These are phyloP conservation scores for Chloroceryle inda DNA, from an alignment of 2,797 vertebrate species.

Conservation along the genomic window DNA sequence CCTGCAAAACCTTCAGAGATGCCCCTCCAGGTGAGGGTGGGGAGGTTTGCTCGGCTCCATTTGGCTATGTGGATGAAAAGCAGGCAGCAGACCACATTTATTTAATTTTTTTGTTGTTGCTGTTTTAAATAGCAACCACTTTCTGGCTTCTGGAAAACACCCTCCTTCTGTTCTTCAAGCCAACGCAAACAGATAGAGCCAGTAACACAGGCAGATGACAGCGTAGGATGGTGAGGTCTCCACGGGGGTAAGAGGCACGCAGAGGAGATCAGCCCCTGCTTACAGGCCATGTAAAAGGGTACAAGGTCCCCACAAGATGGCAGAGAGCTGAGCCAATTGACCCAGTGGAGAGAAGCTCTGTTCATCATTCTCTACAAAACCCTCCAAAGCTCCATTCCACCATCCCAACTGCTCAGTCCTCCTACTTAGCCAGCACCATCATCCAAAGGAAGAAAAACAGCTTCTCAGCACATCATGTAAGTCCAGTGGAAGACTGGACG, in stretches of 20 bases:
- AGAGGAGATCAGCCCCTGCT: not conserved
- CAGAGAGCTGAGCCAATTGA: not conserved
- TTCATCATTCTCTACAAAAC: not conserved
- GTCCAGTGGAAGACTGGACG: not conserved
- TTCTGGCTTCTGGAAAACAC: conserved; percentile 33
- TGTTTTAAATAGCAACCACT: conserved; percentile 49
- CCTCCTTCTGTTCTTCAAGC: conserved; percentile 40
- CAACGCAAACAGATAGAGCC: conserved; percentile 21
- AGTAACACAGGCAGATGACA: not conserved
- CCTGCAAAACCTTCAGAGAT: conserved; percentile 25
- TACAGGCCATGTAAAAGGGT: not conserved
- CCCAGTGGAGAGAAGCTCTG: not conserved
- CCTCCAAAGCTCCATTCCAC: not conserved
- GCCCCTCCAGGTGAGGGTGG: conserved; percentile 49
- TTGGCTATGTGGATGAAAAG: not conserved
- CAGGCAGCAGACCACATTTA: not conserved
- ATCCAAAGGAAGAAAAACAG: not conserved
- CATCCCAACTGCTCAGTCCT: not conserved
- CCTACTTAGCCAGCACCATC: not conserved
- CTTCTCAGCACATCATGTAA: rapidly evolving
- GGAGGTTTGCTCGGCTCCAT: not conserved
- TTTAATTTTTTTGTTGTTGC: not conserved
- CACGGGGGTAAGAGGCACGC: rapidly evolving
- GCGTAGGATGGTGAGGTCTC: not conserved
- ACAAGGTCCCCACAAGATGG: rapidly evolving